phyloP scores from a whole-genome alignment of 2,113 vertebrate species.

The Rhineura floridana region DNA sequence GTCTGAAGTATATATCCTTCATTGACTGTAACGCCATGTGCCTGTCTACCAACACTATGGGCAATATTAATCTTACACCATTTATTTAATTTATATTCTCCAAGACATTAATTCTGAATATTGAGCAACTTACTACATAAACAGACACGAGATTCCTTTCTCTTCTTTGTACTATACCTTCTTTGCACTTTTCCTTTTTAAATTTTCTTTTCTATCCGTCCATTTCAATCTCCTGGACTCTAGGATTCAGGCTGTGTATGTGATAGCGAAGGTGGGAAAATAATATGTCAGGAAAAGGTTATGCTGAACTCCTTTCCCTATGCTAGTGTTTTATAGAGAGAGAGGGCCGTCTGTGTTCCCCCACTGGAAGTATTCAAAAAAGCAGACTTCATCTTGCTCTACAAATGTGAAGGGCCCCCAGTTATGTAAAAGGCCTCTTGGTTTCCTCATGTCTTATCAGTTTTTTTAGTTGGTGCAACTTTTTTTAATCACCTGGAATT shows the following conservation, averaged over 20 bases:
- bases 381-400: neutral
- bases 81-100: conserved; percentile 42
- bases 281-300: neutral
- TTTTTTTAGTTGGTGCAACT: neutral
- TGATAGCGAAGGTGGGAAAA: neutral
- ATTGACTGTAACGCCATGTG: conserved; percentile 45
- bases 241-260: neutral
- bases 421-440: neutral
- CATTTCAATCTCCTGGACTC: neutral
- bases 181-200: neutral
- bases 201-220: neutral
- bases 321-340: neutral
- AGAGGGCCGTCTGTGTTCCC: no score
- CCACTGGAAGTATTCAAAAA: neutral
- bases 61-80: conserved; percentile 52
- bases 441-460: neutral
- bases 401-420: neutral
- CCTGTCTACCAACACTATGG: conserved; percentile 39
- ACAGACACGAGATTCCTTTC: neutral
- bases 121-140: conserved; percentile 29
- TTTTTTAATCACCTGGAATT: neutral
- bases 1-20: conserved; percentile 57
- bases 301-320: neutral
- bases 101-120: conserved; percentile 27
- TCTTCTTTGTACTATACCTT: neutral